Percentiles rank a stretch among this genome's conserved stretches.
phyloP scores from a whole-genome alignment of 2,113 vertebrate species.

The Fulmarus glacialis region DNA sequence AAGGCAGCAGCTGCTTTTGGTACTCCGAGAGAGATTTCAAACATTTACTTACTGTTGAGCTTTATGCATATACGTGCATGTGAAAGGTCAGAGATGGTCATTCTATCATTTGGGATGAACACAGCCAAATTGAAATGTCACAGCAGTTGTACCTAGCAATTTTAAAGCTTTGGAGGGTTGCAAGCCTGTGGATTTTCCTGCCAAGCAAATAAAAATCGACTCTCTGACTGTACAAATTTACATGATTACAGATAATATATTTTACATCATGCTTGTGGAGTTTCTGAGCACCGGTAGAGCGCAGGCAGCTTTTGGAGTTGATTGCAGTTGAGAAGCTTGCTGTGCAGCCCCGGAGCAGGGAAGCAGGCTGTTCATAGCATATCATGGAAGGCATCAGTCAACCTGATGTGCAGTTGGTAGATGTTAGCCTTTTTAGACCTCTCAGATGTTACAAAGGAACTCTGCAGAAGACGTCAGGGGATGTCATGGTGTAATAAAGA shows the following conservation, averaged over 20 bases:
- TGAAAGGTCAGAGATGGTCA: slow-evolving; percentile 59
- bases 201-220: slow-evolving; percentile 65
- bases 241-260: slow-evolving; percentile 64
- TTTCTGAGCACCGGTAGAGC: slow-evolving; percentile 18
- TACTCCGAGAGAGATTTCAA: slow-evolving; percentile 34
- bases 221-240: slow-evolving; percentile 60
- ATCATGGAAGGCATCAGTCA: not conserved
- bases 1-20: slow-evolving; percentile 14
- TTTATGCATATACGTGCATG: not conserved
- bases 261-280: slow-evolving; percentile 48
- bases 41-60: slow-evolving; percentile 49
- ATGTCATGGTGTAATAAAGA: not conserved
- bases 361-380: not conserved
- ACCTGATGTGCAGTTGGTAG: not conserved
- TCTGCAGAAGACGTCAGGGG: not conserved
- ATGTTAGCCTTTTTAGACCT: slow-evolving; percentile 12
- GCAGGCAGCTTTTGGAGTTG: slow-evolving; percentile 36
- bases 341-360: slow-evolving; percentile 21
- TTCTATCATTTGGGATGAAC: slow-evolving; percentile 57
- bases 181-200: slow-evolving; percentile 52
- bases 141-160: slow-evolving; percentile 55
- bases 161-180: slow-evolving; percentile 58
- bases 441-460: not conserved
- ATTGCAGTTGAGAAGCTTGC: slow-evolving; percentile 50
- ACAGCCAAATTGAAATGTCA: slow-evolving; percentile 66